phyloP scores from a whole-genome alignment of 2,888 invertebrate species.

The Oxycera nigricornis region DNA sequence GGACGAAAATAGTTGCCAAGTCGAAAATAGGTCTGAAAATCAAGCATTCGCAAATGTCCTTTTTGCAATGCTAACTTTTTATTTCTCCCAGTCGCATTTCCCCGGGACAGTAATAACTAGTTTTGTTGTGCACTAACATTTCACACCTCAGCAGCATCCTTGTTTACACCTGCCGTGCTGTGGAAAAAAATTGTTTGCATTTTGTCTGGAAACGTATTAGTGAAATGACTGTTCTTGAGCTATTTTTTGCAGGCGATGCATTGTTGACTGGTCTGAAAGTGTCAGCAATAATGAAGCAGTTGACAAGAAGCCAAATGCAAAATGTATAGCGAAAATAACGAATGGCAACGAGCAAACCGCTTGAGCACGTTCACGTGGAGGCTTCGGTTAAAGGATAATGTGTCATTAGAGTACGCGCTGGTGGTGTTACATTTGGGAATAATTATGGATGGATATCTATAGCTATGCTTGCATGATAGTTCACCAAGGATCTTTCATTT shows the following conservation, averaged over 20 bases:
- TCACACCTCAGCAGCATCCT: not conserved
- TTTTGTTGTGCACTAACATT: not conserved
- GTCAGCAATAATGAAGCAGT: constrained; percentile 12
- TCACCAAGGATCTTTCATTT: not conserved
- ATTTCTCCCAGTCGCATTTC: no score
- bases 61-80: no score
- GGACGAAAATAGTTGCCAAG: no score
- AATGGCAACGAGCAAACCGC: not conserved
- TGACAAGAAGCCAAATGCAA: not conserved
- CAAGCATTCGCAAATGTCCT: no score
- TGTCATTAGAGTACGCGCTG: constrained; percentile 5
- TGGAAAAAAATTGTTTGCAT: not conserved
- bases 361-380: constrained; percentile 4
- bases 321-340: not conserved
- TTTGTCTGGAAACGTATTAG: not conserved
- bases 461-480: not conserved
- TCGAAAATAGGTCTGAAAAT: no score
- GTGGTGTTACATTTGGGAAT: constrained; percentile 14
- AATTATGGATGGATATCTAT: constrained; percentile 17
- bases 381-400: not conserved
- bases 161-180: not conserved
- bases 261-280: not conserved
- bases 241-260: not conserved
- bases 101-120: no score
- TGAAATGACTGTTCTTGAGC: not conserved